A percentile compares a stretch with the other conserved stretches of the same genome.
phyloP scores from a whole-genome alignment of 2,888 invertebrate genomes.

The Lamproptera curius region DNA sequence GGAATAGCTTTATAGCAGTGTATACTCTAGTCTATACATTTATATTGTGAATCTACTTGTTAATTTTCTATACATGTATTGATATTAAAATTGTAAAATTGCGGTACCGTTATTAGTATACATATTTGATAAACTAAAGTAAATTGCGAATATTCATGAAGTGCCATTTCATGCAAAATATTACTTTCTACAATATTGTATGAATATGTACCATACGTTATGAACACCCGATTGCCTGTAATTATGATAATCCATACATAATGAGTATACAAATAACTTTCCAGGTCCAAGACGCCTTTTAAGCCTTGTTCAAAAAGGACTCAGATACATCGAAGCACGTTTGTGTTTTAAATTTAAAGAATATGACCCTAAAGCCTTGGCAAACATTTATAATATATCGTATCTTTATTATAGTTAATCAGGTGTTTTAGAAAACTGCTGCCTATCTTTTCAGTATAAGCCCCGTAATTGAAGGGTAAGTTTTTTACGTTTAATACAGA shows the following conservation, averaged over 20 bases:
- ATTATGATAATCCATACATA: background rate
- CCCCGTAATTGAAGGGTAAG: constrained; percentile 43
- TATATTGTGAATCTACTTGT: too few relatives aligned
- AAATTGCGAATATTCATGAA: too few relatives aligned
- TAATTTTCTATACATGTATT: too few relatives aligned
- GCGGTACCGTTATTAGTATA: too few relatives aligned
- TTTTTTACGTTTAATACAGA: constrained; percentile 17
- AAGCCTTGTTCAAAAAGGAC: constrained; percentile 44
- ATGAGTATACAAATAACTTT: constrained; percentile 8
- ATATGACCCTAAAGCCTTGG: constrained; percentile 35
- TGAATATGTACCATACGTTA: background rate
- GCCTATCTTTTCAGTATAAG: constrained; percentile 39
- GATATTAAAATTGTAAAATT: too few relatives aligned
- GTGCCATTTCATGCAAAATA: too few relatives aligned
- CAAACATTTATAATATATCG: constrained; percentile 34
- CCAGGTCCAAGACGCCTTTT: constrained; percentile 45
- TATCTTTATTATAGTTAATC: constrained; percentile 56
- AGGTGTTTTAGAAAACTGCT: constrained; percentile 55
- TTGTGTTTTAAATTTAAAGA: constrained; percentile 54
- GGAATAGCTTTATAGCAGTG: too few relatives aligned
- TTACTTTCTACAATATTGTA: too few relatives aligned
- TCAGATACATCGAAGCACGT: constrained; percentile 38
- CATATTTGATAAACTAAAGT: too few relatives aligned
- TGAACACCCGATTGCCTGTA: background rate
- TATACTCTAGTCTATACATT: too few relatives aligned